A percentile compares a stretch with the other conserved stretches of the same genome.
Conservation (phyloP, 2,888 invertebrate genomes). For the Drosophila antonietae region DNA sequence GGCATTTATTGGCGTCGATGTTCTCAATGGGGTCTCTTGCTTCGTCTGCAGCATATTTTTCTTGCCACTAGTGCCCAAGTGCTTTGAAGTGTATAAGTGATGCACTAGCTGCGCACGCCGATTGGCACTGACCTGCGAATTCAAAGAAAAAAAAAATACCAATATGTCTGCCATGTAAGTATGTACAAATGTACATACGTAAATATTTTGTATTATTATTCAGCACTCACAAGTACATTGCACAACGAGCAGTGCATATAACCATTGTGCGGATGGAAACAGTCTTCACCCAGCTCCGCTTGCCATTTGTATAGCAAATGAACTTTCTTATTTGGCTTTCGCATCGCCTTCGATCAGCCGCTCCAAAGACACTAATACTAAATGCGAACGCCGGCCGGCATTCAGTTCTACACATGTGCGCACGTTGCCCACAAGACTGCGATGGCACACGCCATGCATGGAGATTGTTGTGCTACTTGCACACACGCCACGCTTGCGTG, state of each 20-base stretch:
- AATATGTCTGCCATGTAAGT: background rate
- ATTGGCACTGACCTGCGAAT: background rate
- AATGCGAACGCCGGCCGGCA: no score
- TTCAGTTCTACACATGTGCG: no score
- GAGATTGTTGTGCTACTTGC: no score
- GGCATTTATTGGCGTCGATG: background rate
- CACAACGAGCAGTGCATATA: constrained; percentile 1
- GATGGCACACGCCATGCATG: no score
- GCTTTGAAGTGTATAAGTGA: background rate
- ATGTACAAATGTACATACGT: no score
- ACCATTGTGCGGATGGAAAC: background rate
- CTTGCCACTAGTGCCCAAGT: background rate
- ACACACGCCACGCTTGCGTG: no score
- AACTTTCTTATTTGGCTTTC: background rate
- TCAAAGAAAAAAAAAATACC: background rate
- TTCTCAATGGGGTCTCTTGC: no score
- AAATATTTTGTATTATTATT: no score
- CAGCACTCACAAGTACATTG: background rate
- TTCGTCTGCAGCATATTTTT: background rate
- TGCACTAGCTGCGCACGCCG: background rate
- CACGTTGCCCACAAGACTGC: no score
- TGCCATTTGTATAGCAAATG: background rate
- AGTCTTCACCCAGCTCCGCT: background rate
- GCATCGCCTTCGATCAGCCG: no score
- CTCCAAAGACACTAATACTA: no score